Base-by-base conservation (phyloP, 1,140 invertebrate species). In the Linepithema humile region DNA sequence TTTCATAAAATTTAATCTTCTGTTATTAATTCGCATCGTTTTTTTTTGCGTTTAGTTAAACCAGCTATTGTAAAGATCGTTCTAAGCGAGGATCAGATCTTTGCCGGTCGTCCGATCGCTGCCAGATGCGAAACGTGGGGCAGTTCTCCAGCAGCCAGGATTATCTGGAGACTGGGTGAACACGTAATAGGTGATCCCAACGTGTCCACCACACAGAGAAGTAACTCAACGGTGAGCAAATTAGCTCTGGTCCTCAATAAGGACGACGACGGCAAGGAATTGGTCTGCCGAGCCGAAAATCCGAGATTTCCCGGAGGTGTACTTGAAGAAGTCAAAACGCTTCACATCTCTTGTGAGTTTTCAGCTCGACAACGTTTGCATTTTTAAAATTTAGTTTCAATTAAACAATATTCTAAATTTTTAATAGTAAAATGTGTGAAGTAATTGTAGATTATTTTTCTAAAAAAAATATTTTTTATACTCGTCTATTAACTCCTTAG, bases 241-340 rank as follows among this genome's bases (percentile, higher is more conserved):
- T 93, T 98, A 72, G 96, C 95, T n/a, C 95, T 98, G 87, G 96
- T 95, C 26, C 96, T 97, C 32, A 95, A 95, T 32, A 96, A 96
- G 84, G 96, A 97, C 48, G 97, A 99, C 93, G 97, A 98, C 90
- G 97, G 97, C 29, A 97, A 97, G 85, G 96, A 96, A 86, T 95
- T 98, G 65, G 96, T 97, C 57, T 98, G 98, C 91, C 95, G 97
- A 83, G 97, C 98, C n/a, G 97, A 98, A 92, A 98, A 98, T 95
- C 97, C 97, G 2, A 96, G 97, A 94, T 97, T 98, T 91, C 97
- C 97, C 23, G 97, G 97, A 38, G 96, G 97, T 86, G 96, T 96
- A 67, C 94, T 97, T 23, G 97, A 98, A 92, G 97, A 97, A 88
- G 96, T 96, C 20, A 96, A 97, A 91, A 96, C 96, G 82, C 95